Evolutionary conservation across 2,113 vertebrate genomes (phyloP), one percentile per base, ranked within the genome.

Genomic region (Gallinago media): DNA sequence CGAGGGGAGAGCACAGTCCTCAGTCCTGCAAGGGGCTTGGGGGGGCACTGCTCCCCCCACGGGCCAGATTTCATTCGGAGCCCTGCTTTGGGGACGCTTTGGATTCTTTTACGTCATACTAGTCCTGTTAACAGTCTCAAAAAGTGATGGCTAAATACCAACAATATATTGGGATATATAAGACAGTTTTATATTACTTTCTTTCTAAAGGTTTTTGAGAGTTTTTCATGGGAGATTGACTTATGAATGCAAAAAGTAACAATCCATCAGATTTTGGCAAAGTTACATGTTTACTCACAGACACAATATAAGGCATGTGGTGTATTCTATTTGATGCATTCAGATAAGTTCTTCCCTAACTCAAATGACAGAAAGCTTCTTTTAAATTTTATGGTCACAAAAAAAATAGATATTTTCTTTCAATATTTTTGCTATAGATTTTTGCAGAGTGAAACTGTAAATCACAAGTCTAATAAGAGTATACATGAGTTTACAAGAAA

Each of bases 1-100:
- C 0, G 1, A 15, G 54, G 3, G 52, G 29, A 34, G 16, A 4
- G 7, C 2, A 0, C 12, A 1, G 54, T 6, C 52, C 58, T 21
- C 15, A 1, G 34, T 0, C 5, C 19, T 2, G 4, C 2, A 3
- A 7, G 56, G 38, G 26, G 18, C 21, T 21, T 15, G 19, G 10
- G n/a, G n/a, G n/a, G 32, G 8, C 22, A 14, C 0, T 2, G 8
- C n/a, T 63, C 11, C 12, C 32, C 8, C 11, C 31, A 1, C 0
- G 0, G 49, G 27, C 1, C 7, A 8, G 4, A 22, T 79, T 59
- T 61, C 63, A 9, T 31, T 20, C 42, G 18, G 55, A 50, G 23
- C 12, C 1, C 59, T 15, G 5, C 50, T 67, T 6, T 19, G 17
- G 18, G 58, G 42, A 89, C 15, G 0, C 21, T 31, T 15, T 4